Evolutionary conservation across 2,888 invertebrate genomes (phyloP), one percentile per base, ranked within the genome.

Genomic region (Operophtera brumata): DNA sequence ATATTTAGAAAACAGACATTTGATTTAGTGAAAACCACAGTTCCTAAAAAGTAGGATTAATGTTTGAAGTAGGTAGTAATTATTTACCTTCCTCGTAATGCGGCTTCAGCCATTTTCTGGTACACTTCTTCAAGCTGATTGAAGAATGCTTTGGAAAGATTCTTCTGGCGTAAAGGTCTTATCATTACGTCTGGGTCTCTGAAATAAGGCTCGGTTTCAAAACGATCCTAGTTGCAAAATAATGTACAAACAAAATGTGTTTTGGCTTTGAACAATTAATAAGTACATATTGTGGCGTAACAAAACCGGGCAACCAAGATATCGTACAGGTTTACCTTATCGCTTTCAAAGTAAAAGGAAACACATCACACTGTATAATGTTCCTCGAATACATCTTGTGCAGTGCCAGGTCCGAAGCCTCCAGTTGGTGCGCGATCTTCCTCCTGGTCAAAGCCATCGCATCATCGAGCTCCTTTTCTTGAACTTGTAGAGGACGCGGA

Each of bases 391-490:
- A 86, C 70, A 96, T 86, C 72, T 95, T 94, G 20, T 91, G 70
- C 11, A 93, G 80, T 1, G 87, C 91, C 3, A 94, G 73, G 62
- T 92, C 91, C 0, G 94, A 94, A 59, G 93, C 94, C 65, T 94
- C 94, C 2, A 94, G 87, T 59, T 94, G 92, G 71, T 93, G 94
- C 0, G 93, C 94, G 30, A 94, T 75, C 75, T 94, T 94, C 36
- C 92, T 86, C 20, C 90, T 86, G 1, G 95, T 92, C 32, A 94
- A 80, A 3, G 92, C 91, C 65, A 93, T 90, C 57, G 94, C 92
- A 0, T 90, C 90, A 1, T 92, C 86, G 4, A 95, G 76, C 47
- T 92, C 91, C 2, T 82, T 74, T 37, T 93, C 90, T 47, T 94
- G 91, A 52, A 94, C 92, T 10, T 82, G 80, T 0, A 93, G 90